phyloP scores from a whole-genome alignment of 2,113 vertebrate genomes.

The Choloepus hoffmanni region DNA sequence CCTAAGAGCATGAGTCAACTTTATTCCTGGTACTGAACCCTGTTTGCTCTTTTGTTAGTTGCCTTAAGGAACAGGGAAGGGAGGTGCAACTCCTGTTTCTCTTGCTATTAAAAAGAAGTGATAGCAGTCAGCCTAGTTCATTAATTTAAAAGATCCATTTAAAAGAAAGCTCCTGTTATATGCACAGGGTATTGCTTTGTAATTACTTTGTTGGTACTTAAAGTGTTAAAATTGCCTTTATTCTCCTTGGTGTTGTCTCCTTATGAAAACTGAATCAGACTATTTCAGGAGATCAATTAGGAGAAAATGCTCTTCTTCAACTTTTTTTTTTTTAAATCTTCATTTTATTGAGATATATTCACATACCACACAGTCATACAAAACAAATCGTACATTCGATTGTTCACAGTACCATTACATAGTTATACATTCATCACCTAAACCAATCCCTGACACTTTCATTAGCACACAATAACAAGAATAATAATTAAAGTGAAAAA shows the following conservation, averaged over 20 bases:
- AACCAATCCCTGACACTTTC: no score
- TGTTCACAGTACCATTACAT: no score
- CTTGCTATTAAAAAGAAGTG: slow-evolving; percentile 58
- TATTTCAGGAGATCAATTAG: neutral
- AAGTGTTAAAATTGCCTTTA: neutral
- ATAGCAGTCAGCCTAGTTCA: slow-evolving; percentile 20
- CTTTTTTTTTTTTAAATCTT: neutral
- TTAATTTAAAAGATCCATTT: slow-evolving; percentile 34
- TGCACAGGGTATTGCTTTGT: neutral
- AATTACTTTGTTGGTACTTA: neutral
- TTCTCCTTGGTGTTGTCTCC: slow-evolving; percentile 27
- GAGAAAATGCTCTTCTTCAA: neutral
- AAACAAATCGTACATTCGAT: no score
- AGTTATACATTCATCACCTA: no score
- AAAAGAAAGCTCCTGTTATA: slow-evolving; percentile 54
- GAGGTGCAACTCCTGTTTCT: slow-evolving; percentile 33
- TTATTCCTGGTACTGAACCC: slow-evolving; percentile 80
- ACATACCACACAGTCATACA: no score
- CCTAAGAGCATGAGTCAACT: slow-evolving; percentile 78
- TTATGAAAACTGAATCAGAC: slow-evolving; percentile 11
- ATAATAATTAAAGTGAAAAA: no score
- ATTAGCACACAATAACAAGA: no score
- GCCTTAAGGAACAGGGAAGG: slow-evolving; percentile 72
- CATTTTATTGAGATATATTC: no score
- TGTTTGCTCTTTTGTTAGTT: slow-evolving; percentile 73